Evolutionary conservation across 1,140 invertebrate genomes (phyloP), one percentile per base, ranked within the genome.

Genomic region (Ericerus pela): DNA sequence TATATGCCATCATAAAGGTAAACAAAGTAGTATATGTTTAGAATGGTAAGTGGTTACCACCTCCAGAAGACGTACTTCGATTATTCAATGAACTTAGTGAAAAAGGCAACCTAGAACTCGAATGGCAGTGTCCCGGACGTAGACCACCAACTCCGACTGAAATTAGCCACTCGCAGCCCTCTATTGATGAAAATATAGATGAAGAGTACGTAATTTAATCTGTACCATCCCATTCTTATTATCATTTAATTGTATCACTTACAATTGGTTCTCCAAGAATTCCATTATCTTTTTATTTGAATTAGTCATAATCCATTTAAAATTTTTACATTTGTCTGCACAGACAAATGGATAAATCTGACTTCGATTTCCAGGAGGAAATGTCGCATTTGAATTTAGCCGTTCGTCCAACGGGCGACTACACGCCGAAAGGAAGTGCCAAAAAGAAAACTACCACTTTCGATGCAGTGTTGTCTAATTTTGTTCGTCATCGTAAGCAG

Each of bases 381-480:
- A 63, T 64, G 31, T 62, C 61, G 14, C 62, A 64, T 37, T 54
- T 63, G 24, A 63, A 63, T 18, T 41, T 62, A 28, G 22, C 38
- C 30, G n/a, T n/a, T n/a, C 47, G 61, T 33, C 59, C 58, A 18
- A 55, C 58, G 20, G 61, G 63, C 8, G 61, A 62, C 41, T 54
- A 59, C 57, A 61, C 60, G 3, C 65, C 64, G 8, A 67, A 69
- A 57, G 68, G 68, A 38, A 67, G 67, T 61, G 68, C 69, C 1
- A 72, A 70, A 58, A 71, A 71, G 59, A 68, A 68, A 64, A 70
- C 70, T 2, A 70, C 69, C 22, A 70, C 65, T 59, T 60, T 71
- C 8, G 69, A 70, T 62, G 68, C 67, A 30, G 67, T 72, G 54
- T 57, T 72, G 22, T 69, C 66, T 4, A 70, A 70, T 54, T 70